phyloP scores from a whole-genome alignment of 2,888 invertebrate genomes.

The Brenthis ino region DNA sequence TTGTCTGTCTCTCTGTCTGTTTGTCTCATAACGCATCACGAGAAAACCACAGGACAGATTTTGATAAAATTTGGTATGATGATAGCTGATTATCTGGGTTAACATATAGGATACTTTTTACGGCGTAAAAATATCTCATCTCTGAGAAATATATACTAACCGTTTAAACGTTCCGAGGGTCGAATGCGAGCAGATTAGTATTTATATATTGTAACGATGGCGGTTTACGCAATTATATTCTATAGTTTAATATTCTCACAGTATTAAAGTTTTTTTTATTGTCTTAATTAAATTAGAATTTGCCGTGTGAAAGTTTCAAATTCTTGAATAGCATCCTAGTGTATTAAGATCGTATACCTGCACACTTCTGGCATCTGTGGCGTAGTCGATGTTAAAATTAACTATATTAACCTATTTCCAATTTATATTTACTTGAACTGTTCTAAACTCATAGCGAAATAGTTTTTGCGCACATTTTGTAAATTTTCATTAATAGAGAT shows the following conservation, averaged over 20 bases:
- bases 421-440: conserved; percentile 37
- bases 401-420: conserved; percentile 45
- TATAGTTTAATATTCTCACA: too few relatives aligned
- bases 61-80: too few relatives aligned
- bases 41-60: too few relatives aligned
- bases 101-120: too few relatives aligned
- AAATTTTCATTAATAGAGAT: neutral
- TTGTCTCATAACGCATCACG: too few relatives aligned
- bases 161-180: too few relatives aligned
- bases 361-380: conserved; percentile 41
- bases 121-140: too few relatives aligned
- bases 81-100: too few relatives aligned
- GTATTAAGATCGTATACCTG: conserved; percentile 36
- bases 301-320: conserved; percentile 18
- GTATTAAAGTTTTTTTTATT: too few relatives aligned
- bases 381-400: conserved; percentile 44
- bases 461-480: neutral
- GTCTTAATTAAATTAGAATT: too few relatives aligned
- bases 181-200: neutral
- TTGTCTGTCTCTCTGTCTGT: too few relatives aligned
- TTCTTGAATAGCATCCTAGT: conserved; percentile 26
- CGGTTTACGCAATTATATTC: neutral
- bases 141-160: too few relatives aligned
- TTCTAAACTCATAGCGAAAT: neutral
- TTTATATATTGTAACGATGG: conserved; percentile 11